Percentiles rank a stretch among this genome's conserved stretches.
These are phyloP conservation scores for Oryzias celebensis DNA, from an alignment of 2,113 vertebrate genomes.

Conservation along the genomic window DNA sequence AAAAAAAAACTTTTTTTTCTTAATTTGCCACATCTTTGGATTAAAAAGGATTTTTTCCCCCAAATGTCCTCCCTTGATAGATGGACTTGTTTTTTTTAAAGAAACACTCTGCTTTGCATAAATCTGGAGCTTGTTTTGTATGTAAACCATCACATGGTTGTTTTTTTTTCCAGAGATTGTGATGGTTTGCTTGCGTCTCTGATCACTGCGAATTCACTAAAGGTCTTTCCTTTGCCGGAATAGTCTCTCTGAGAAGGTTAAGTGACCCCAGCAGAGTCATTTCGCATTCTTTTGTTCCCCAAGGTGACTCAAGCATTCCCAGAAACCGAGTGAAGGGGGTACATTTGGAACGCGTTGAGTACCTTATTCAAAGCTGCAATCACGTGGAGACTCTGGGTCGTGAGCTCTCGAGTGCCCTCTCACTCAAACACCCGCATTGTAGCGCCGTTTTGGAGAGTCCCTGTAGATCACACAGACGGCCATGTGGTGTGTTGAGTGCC, in stretches of 20 bases:
- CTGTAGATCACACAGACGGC: conserved; percentile 45
- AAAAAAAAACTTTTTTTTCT: no score
- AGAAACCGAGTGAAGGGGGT: conserved; percentile 39
- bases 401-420: conserved; percentile 58
- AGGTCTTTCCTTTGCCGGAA: conserved; percentile 24
- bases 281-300: conserved; percentile 61
- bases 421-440: conserved; percentile 44
- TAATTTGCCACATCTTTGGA: no score
- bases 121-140: no score
- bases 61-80: no score
- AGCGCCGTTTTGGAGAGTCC: conserved; percentile 49
- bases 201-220: conserved; percentile 27
- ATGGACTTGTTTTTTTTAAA: no score
- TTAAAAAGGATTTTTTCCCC: no score
- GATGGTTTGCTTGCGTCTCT: conserved; percentile 4
- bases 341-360: conserved; percentile 52
- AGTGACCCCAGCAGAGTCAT: conserved; percentile 54
- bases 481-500: conserved; percentile 50
- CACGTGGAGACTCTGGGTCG: conserved; percentile 44
- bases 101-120: no score
- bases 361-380: conserved; percentile 54
- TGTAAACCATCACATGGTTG: background rate
- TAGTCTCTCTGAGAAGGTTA: conserved; percentile 43
- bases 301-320: conserved; percentile 48
- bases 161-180: conserved; percentile 29